Evolutionary conservation across 2,888 invertebrate genomes (phyloP).

Genomic region (Eristalis intricaria): DNA sequence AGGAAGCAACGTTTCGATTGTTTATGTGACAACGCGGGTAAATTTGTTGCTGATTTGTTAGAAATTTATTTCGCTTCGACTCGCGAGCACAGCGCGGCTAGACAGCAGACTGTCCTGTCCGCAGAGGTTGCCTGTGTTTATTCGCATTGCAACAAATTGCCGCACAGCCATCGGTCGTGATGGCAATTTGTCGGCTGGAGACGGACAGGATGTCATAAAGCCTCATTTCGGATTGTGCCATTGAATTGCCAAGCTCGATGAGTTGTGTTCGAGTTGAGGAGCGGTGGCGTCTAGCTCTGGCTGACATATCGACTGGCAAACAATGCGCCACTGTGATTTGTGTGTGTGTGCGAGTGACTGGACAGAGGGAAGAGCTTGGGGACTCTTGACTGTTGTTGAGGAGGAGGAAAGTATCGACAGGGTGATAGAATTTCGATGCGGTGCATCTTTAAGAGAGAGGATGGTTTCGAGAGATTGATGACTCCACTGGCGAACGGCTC

Average conservation of each 20-base stretch:
- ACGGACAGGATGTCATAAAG: conserved; percentile 55
- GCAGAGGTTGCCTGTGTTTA: conserved; percentile 19
- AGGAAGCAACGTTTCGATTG: conserved; percentile 53
- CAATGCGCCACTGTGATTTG: not conserved
- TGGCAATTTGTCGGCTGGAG: conserved; percentile 48
- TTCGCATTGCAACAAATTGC: conserved; percentile 43
- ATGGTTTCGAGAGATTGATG: too few relatives aligned
- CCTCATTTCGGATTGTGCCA: conserved; percentile 40
- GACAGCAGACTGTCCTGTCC: conserved; percentile 12
- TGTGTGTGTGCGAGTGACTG: not conserved
- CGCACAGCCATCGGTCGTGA: conserved; percentile 32
- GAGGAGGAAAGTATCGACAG: too few relatives aligned
- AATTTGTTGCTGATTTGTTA: conserved; percentile 72
- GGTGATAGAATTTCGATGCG: too few relatives aligned
- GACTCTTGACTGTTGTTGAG: not conserved
- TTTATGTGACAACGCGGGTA: conserved; percentile 67
- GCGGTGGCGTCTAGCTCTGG: conserved; percentile 4
- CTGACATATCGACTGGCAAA: conserved; percentile 16
- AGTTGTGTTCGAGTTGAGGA: not conserved
- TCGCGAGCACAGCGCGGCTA: not conserved
- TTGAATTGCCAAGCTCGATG: conserved; percentile 28
- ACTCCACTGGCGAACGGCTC: too few relatives aligned
- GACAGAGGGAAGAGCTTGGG: too few relatives aligned
- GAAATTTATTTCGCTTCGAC: conserved; percentile 56
- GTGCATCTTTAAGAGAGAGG: too few relatives aligned